Evolutionary conservation across 2,888 invertebrate genomes (phyloP).

Genomic region (Blastobasis adustella): DNA sequence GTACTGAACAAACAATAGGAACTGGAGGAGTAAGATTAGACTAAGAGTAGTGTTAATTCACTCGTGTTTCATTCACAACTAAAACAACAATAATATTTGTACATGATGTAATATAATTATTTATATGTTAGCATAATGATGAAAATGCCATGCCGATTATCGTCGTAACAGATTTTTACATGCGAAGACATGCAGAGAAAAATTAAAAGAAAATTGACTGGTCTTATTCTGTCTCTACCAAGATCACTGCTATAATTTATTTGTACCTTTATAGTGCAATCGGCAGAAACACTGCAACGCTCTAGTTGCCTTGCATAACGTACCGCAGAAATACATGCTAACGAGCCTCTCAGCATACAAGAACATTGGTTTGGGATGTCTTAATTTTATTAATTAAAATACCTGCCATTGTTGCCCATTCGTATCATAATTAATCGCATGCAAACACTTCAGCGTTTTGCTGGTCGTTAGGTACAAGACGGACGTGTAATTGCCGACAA

Average conservation of each 20-base stretch:
- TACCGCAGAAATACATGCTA: not conserved
- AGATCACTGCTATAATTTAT: constrained; percentile 5
- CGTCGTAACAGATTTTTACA: too few relatives aligned
- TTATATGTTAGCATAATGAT: too few relatives aligned
- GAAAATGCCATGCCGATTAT: too few relatives aligned
- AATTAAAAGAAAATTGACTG: too few relatives aligned
- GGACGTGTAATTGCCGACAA: too few relatives aligned
- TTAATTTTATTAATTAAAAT: constrained; percentile 3
- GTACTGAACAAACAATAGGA: not conserved
- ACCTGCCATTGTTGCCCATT: not conserved
- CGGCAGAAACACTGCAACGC: constrained; percentile 5
- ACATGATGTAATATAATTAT: too few relatives aligned
- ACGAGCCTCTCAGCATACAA: not conserved
- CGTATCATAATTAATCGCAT: not conserved
- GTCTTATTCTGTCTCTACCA: not conserved
- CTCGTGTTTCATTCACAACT: too few relatives aligned
- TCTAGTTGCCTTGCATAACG: constrained; percentile 16
- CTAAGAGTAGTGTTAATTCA: too few relatives aligned
- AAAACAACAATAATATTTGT: too few relatives aligned
- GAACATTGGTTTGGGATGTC: not conserved
- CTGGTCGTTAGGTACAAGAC: not conserved
- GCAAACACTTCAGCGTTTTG: not conserved
- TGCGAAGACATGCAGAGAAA: too few relatives aligned
- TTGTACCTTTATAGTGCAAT: constrained; percentile 1
- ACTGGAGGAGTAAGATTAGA: not conserved